Conservation (phyloP, 2,797 vertebrate species). For the Xenopus petersii region DNA sequence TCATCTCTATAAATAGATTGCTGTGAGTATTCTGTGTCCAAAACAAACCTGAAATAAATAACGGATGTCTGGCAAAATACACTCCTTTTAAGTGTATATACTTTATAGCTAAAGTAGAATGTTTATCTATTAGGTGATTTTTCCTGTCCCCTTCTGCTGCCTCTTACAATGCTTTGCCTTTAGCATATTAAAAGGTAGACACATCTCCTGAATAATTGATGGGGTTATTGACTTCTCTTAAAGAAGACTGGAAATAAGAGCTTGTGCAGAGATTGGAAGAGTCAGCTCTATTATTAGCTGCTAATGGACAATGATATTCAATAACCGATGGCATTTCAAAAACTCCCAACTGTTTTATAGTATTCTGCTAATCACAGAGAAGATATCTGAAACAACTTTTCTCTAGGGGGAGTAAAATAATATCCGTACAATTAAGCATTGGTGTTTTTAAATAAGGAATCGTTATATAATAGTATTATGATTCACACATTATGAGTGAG, state of each 20-base stretch:
- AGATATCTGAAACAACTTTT: background rate
- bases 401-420: background rate
- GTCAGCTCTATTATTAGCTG: slow-evolving; percentile 33
- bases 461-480: too few relatives aligned
- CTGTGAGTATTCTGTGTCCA: too few relatives aligned
- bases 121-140: too few relatives aligned
- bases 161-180: background rate
- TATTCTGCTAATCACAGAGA: background rate
- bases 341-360: background rate
- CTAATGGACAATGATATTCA: slow-evolving; percentile 37
- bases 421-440: too few relatives aligned
- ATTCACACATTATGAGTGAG: too few relatives aligned
- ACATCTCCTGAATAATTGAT: slow-evolving; percentile 36
- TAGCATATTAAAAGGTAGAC: slow-evolving; percentile 26
- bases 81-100: too few relatives aligned
- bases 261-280: slow-evolving; percentile 31
- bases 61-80: too few relatives aligned
- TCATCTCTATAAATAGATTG: too few relatives aligned
- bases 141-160: background rate
- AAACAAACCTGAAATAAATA: too few relatives aligned
- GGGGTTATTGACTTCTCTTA: slow-evolving; percentile 26
- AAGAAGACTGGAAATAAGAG: background rate
- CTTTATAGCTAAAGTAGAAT: too few relatives aligned
- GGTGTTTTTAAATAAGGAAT: too few relatives aligned
- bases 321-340: slow-evolving; percentile 20